A percentile compares a stretch with the other conserved stretches of the same genome.
Evolutionary conservation across 2,888 invertebrate species (phyloP).

Genomic region (Drosophila peninsularis): DNA sequence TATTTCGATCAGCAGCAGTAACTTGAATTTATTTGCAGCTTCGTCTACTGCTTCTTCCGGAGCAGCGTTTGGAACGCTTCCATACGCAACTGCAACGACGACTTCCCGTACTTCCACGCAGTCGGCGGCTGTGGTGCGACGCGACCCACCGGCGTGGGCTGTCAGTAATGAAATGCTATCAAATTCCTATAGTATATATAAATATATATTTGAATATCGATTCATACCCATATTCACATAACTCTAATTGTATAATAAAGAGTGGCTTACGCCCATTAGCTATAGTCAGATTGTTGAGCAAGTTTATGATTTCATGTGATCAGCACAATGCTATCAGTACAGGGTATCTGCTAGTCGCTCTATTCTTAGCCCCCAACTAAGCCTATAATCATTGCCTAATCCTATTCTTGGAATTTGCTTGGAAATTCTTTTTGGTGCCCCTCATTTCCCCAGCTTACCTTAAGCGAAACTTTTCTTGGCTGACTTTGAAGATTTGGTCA

Average conservation of each 20-base stretch:
- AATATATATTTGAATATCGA: background rate
- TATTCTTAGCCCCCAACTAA: background rate
- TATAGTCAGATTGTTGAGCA: background rate
- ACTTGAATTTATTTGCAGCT: slow-evolving; percentile 50
- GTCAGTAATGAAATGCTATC: slow-evolving; percentile 33
- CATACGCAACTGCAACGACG: slow-evolving; percentile 32
- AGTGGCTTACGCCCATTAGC: background rate
- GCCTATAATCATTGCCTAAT: background rate
- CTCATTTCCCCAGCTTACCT: background rate
- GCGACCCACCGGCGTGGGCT: slow-evolving; percentile 52
- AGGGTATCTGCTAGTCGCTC: background rate
- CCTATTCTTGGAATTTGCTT: background rate
- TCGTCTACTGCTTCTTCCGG: slow-evolving; percentile 53
- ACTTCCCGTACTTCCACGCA: slow-evolving; percentile 48
- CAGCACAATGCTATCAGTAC: background rate
- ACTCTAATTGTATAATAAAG: slow-evolving; percentile 16
- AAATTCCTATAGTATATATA: background rate
- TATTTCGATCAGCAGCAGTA: background rate
- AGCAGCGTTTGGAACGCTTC: slow-evolving; percentile 31
- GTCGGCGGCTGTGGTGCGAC: slow-evolving; percentile 24
- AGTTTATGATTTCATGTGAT: background rate
- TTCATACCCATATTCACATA: background rate
- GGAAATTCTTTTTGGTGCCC: background rate
- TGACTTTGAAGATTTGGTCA: slow-evolving; percentile 13
- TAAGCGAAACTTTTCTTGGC: background rate